Evolutionary conservation across 2,113 vertebrate genomes (phyloP).

Genomic region (Labrus mixtus): DNA sequence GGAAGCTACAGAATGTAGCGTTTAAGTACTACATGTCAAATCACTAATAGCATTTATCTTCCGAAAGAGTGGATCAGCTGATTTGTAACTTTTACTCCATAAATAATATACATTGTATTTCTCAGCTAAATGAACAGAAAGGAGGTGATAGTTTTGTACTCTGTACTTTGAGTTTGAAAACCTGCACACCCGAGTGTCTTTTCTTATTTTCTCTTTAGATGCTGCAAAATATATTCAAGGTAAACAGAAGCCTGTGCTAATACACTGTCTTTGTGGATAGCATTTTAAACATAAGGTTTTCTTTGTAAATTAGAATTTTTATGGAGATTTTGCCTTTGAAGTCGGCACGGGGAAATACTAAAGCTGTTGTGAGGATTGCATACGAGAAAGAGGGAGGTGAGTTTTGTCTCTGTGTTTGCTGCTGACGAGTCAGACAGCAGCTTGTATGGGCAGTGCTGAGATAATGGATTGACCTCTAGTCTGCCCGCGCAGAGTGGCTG

Average conservation of each 20-base stretch:
- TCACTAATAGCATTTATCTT: conserved; percentile 59
- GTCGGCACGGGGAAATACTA: conserved; percentile 7
- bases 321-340: conserved; percentile 9
- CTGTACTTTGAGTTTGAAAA: conserved; percentile 15
- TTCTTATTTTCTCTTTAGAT: conserved; percentile 7
- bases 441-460: conserved; percentile 82
- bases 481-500: conserved; percentile 80
- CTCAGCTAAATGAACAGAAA: conserved; percentile 40
- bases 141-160: conserved; percentile 14
- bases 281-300: background rate
- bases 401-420: conserved; percentile 45
- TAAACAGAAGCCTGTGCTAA: background rate
- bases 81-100: conserved; percentile 40
- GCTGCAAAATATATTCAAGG: conserved; percentile 10
- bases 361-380: conserved; percentile 25
- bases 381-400: conserved; percentile 29
- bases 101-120: conserved; percentile 29
- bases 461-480: conserved; percentile 89
- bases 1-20: conserved; percentile 27
- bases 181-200: conserved; percentile 1
- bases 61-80: conserved; percentile 55
- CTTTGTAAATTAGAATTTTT: background rate
- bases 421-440: conserved; percentile 84
- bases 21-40: conserved; percentile 60
- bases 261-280: background rate